These are phyloP conservation scores for Collichthys lucidus DNA, from an alignment of 2,113 vertebrate species.

Conservation along the genomic window DNA sequence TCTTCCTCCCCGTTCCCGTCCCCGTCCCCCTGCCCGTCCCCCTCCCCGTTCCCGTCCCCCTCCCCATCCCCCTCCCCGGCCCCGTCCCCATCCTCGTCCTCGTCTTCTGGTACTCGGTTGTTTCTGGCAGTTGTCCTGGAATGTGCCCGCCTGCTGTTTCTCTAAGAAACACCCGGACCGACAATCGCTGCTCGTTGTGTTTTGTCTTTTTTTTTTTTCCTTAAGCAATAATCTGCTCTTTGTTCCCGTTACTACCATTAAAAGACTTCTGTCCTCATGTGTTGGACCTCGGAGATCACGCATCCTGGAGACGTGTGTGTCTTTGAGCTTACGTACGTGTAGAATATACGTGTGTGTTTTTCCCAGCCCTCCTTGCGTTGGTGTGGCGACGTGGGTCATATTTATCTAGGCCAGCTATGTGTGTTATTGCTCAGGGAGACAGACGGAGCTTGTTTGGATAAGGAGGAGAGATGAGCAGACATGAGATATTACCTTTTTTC, in stretches of 20 bases:
- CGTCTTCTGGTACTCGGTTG: conserved; percentile 21
- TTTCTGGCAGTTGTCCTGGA: conserved; percentile 69
- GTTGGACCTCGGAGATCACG: conserved; percentile 15
- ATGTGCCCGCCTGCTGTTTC: conserved; percentile 52
- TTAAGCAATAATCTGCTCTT: conserved; percentile 44
- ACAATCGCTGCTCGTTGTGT: conserved; percentile 23
- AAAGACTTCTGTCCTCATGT: conserved; percentile 46
- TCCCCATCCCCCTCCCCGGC: background rate
- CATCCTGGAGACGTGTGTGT: conserved; percentile 35
- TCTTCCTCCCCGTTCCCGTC: background rate
- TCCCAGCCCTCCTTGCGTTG: conserved; percentile 69
- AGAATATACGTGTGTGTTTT: conserved; percentile 72
- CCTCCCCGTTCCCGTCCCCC: no score
- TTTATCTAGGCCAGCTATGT: conserved; percentile 76
- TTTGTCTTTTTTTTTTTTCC: conserved; percentile 16
- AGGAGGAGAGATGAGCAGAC: conserved; percentile 67
- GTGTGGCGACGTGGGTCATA: conserved; percentile 71
- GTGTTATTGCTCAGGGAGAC: conserved; percentile 76
- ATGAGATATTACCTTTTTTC: conserved; percentile 64
- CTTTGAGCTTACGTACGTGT: conserved; percentile 44
- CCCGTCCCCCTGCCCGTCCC: background rate
- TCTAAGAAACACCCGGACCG: conserved; percentile 43
- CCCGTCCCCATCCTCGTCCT: no score
- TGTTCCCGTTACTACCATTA: conserved; percentile 23
- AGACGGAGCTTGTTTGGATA: conserved; percentile 72